Evolutionary conservation across 2,888 invertebrate genomes (phyloP), one percentile per base, ranked within the genome.

Genomic region (Suillia variegata): DNA sequence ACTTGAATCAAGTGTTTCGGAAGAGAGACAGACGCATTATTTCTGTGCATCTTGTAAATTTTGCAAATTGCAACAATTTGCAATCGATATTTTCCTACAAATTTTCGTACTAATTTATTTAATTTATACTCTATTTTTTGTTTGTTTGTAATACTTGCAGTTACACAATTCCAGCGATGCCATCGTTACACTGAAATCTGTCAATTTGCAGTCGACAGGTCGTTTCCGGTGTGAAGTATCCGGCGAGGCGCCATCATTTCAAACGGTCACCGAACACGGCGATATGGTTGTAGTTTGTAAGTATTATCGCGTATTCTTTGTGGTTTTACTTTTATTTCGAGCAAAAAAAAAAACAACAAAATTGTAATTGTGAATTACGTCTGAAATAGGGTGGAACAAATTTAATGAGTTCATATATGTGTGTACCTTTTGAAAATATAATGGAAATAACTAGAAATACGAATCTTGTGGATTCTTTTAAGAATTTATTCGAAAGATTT

Each of bases 261-360:
- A 88, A 78, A 89, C 89, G 56, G 88, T 89, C 68, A 86, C 86
- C 49, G 87, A 88, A 73, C 86, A 86, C 72, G 86, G 86, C 66
- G 86, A 87, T 72, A 88, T 89, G 87, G 83, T 84, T 70, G 88
- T 89, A 73, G 88, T 88, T 61, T 88, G 89, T 89, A 83, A 87
- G 87, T 86, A 76, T 67, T 57, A 50, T 33, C 31, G n/a, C n/a
- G n/a, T n/a, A n/a, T n/a, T n/a, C n/a, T n/a, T 42, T 54, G 48
- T 53, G 59, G 24, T 2, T 33, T 13, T 33, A 17, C 21, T 33
- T 13, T 13, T 33, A n/a, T 42, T n/a, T 13, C n/a, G 12, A 1
- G 8, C 5, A 42, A 42, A n/a, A 42, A 42, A 13, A 42, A 1
- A 42, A 2, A 42, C 42, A 17, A 17, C 42, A 12, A 5, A 42